Percentiles rank a stretch among this genome's conserved stretches.
phyloP scores from a whole-genome alignment of 2,797 vertebrate species.

The Xenopus petersii region DNA sequence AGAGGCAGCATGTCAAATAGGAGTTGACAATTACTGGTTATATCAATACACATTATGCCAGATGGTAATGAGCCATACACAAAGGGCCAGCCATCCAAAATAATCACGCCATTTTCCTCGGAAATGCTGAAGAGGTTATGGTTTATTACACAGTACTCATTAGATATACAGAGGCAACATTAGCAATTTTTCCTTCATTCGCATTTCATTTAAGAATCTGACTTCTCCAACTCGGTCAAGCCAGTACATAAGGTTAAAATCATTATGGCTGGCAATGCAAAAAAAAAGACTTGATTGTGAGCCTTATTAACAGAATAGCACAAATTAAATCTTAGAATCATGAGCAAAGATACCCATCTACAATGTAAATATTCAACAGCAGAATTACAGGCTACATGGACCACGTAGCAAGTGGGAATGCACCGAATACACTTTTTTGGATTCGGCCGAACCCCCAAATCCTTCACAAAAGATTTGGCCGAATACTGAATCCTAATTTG shows the following conservation, averaged over 20 bases:
- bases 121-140: slow-evolving; percentile 76
- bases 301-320: slow-evolving; percentile 60
- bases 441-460: too few relatives aligned
- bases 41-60: slow-evolving; percentile 92
- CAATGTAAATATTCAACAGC: too few relatives aligned
- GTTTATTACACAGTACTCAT: slow-evolving; percentile 81
- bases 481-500: too few relatives aligned
- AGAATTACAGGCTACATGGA: too few relatives aligned
- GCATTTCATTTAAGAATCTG: slow-evolving; percentile 69
- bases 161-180: slow-evolving; percentile 73
- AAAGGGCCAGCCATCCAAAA: slow-evolving; percentile 79
- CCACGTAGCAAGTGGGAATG: too few relatives aligned
- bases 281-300: slow-evolving; percentile 62
- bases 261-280: slow-evolving; percentile 58
- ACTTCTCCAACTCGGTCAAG: slow-evolving; percentile 68
- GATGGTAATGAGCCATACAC: slow-evolving; percentile 88
- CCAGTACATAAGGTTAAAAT: slow-evolving; percentile 76
- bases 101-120: slow-evolving; percentile 75
- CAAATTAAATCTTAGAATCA: slow-evolving; percentile 57
- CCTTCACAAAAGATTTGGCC: too few relatives aligned
- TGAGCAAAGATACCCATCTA: too few relatives aligned
- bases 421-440: too few relatives aligned
- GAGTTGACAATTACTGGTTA: slow-evolving; percentile 90
- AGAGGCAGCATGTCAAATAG: slow-evolving; percentile 93
- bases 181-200: slow-evolving; percentile 76